Evolutionary conservation across 2,888 invertebrate genomes (phyloP), one percentile per base, ranked within the genome.

Genomic region (Entomobrya multifasciata): DNA sequence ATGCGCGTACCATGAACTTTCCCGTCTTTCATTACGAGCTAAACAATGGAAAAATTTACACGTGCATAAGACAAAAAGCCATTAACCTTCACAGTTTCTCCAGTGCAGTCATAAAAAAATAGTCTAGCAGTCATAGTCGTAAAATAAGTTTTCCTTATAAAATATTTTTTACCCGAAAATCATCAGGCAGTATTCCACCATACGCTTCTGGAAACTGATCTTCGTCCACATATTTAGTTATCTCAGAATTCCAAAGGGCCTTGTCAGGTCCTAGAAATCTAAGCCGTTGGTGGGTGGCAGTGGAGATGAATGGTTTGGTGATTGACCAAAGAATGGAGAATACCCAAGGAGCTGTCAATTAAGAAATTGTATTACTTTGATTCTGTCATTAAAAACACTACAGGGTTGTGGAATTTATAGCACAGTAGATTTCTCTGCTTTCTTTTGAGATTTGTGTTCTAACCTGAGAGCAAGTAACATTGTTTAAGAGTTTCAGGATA

Each of bases 311-410:
- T 3, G 82, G 82, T 30, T 87, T 87, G 1, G 57, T 20, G 36
- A 87, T 77, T 0, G 82, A 77, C 82, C 82, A 87, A 4, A 87
- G 15, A 17, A 87, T 82, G 15, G 82, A 60, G 27, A 87, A 87
- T 8, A 78, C 49, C 82, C 82, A 82, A 15, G 87, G 87, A 20
- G 87, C 87, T 81, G 36, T 27, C 41, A 41, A 44, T n/a, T 47
- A 57, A 22, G 13, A n/a, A 15, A 52, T 25, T 8, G 65, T 22
- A 41, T 36, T 36, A 6, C 36, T 6, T 36, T 36, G 5, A 36
- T 36, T 36, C 4, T 36, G 4, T 36, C 36, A 36, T 36, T 36
- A 36, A 36, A 36, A 36, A n/a, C n/a, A n/a, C n/a, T n/a, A n/a
- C n/a, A n/a, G n/a, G n/a, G n/a, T n/a, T n/a, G n/a, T n/a, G n/a